Evolutionary conservation across 2,113 vertebrate genomes (phyloP), one percentile per base, ranked within the genome.

Genomic region (Stictonetta naevosa): DNA sequence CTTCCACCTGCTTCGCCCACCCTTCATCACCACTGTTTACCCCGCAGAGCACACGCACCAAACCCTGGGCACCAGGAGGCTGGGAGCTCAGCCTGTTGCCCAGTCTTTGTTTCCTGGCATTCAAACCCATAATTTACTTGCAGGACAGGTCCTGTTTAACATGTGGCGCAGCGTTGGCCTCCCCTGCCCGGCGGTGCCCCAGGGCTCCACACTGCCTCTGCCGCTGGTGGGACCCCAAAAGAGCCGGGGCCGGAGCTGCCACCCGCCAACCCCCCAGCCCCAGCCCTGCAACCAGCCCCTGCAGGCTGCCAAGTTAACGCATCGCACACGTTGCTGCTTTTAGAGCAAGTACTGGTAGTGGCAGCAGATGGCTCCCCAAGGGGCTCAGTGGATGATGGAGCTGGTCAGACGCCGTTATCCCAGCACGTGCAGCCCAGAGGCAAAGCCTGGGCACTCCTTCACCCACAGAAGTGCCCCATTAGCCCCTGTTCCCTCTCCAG

Each of bases 151-250:
- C 38, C 42, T 33, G 46, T 14, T 60, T 26, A 68, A 38, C 2
- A 20, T 3, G 0, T 25, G 1, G 2, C 4, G 3, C 50, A 26
- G 50, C 13, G 7, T 10, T 52, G 50, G 50, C 23, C 50, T 52
- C 50, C 23, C 50, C 50, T 52, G 0, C 16, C 15, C 0, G 0
- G 53, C 0, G 1, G 11, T 58, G 50, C 63, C 2, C 0, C 42
- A 36, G 21, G 34, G 40, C 50, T 78, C 60, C 8, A 4, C 0
- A 3, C 14, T 55, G 17, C 44, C 25, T 59, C 20, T 0, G 5
- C 38, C 0, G 1, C 36, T 0, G 0, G 28, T 38, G 68, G 60
- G n/a, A 68, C 11, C 31, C 53, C 1, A 25, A 23, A 23, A 50
- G 50, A 12, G 22, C 50, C 7, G 13, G 50, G 50, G 50, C 7